These are phyloP conservation scores for Silurus aristotelis DNA, from an alignment of 2,797 vertebrate genomes.

Conservation along the genomic window DNA sequence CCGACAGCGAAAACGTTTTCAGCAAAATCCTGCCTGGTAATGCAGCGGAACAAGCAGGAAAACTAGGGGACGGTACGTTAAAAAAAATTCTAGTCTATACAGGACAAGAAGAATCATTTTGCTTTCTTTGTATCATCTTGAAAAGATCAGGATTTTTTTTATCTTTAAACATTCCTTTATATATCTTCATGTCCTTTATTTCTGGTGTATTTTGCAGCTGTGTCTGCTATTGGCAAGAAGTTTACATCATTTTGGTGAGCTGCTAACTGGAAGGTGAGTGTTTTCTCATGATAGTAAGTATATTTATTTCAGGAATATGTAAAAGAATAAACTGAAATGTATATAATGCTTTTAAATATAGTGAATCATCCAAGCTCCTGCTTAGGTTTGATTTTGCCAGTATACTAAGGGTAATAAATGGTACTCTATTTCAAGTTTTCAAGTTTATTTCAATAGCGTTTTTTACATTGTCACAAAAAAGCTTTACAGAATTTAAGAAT, in stretches of 20 bases:
- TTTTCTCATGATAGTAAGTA: not conserved
- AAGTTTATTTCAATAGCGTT: no score
- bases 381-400: not conserved
- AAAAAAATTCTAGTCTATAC: not conserved
- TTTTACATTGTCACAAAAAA: no score
- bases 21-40: slow-evolving; percentile 95
- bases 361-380: not conserved
- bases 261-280: slow-evolving; percentile 77
- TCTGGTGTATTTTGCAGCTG: slow-evolving; percentile 72
- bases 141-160: not conserved
- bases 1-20: slow-evolving; percentile 90
- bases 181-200: not conserved
- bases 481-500: no score
- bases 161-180: not conserved
- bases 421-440: no score
- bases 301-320: not conserved
- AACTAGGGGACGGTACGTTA: slow-evolving; percentile 91
- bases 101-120: not conserved
- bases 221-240: slow-evolving; percentile 97
- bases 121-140: not conserved
- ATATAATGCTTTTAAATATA: not conserved
- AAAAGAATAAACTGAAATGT: not conserved
- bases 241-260: slow-evolving; percentile 99
- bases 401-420: no score
- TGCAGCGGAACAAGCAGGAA: slow-evolving; percentile 97